Conservation (phyloP, 1,140 invertebrate species). For the Drosophila obscura region DNA sequence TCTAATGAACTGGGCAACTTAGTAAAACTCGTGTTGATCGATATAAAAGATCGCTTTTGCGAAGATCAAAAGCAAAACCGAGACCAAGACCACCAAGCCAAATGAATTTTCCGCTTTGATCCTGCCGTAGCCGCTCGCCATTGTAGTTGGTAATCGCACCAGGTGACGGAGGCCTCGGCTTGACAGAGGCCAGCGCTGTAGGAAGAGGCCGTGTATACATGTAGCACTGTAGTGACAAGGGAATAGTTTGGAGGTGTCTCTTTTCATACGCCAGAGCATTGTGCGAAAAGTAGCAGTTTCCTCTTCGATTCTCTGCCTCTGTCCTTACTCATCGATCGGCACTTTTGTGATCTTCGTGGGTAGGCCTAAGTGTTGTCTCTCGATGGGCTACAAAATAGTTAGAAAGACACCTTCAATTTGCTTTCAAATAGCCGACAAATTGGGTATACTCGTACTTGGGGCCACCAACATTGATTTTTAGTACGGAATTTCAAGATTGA, state of each 20-base stretch:
- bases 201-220: conserved; percentile 14
- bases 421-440: conserved; percentile 72
- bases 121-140: conserved; percentile 71
- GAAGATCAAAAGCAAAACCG: conserved; percentile 68
- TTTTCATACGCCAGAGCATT: conserved; percentile 71
- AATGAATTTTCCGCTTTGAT: conserved; percentile 83
- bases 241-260: conserved; percentile 76
- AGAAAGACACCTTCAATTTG: conserved; percentile 45
- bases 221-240: conserved; percentile 63
- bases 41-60: conserved; percentile 57
- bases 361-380: conserved; percentile 53
- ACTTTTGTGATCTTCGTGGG: conserved; percentile 59
- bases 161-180: conserved; percentile 77
- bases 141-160: conserved; percentile 72
- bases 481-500: background rate
- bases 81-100: conserved; percentile 81
- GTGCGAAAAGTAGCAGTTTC: conserved; percentile 79
- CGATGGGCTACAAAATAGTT: conserved; percentile 49
- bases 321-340: conserved; percentile 12
- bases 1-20: conserved; percentile 49
- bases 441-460: conserved; percentile 27
- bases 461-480: conserved; percentile 48
- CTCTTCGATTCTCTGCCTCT: conserved; percentile 18
- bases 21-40: conserved; percentile 42
- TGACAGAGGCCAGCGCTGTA: conserved; percentile 33